Evolutionary conservation across 1,140 invertebrate genomes (phyloP), one percentile per base, ranked within the genome.

Genomic region (Chlorops oryzae): DNA sequence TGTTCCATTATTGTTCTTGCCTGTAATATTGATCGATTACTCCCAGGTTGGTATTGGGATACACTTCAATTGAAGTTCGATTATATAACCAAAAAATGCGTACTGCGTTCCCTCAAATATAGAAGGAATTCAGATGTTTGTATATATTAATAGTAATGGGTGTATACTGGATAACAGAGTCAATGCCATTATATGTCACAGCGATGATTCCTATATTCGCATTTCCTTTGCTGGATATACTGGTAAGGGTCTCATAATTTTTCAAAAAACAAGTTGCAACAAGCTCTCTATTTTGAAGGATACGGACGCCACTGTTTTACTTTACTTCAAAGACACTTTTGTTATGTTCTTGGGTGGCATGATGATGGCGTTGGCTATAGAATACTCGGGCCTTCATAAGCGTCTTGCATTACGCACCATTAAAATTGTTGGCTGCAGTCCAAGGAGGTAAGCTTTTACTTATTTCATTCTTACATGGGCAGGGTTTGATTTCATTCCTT

Each of bases 261-360:
- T n/a, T n/a, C n/a, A n/a, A n/a, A n/a, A n/a, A n/a, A n/a, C n/a
- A n/a, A n/a, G n/a, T n/a, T n/a, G n/a, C n/a, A n/a, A n/a, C n/a
- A n/a, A n/a, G n/a, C n/a, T n/a, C n/a, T n/a, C n/a, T n/a, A n/a
- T n/a, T n/a, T n/a, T n/a, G n/a, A 2, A 68, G 65, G 22, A 50
- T 17, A 61, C 65, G 2, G 42, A 57, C 0, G 2, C 2, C 0
- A 55, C 56, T 1, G 65, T 61, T 20, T 12, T 13, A 0, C 18
- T 55, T 17, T 70, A 57, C 37, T 63, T 66, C 2, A 52, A 57
- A 10, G 60, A 92, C 51, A 88, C 87, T 0, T 90, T 89, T 62
- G 86, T 91, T 78, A 84, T 94, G 76, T 94, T 87, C 60, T 72
- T 87, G 56, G 84, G 83, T 2, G 83, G 85, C n/a, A 54, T 94